A percentile compares a stretch with the other conserved stretches of the same genome.
Evolutionary conservation across 1,140 invertebrate genomes (phyloP).

Genomic region (Mercenaria mercenaria): DNA sequence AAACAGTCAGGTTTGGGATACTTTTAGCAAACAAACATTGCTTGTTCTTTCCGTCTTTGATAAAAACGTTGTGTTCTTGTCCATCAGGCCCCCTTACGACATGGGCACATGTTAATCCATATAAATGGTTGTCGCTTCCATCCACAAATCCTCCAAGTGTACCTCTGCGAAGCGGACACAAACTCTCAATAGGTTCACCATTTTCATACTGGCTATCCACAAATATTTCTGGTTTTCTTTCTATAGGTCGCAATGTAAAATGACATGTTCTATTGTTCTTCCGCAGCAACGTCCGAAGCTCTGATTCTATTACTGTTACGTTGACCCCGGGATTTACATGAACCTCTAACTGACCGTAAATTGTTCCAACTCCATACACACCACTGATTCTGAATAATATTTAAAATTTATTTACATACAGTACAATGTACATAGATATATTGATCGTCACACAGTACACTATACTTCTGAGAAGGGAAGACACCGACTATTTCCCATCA

Average conservation of each 20-base stretch:
- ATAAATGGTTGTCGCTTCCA: background rate
- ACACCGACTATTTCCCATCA: no score
- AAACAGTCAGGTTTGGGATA: background rate
- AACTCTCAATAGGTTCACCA: background rate
- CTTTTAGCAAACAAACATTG: background rate
- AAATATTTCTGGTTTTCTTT: background rate
- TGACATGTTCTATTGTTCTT: background rate
- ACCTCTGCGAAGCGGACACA: background rate
- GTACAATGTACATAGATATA: no score
- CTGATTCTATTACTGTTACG: background rate
- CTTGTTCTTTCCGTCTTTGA: background rate
- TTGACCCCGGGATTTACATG: background rate
- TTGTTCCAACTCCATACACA: background rate
- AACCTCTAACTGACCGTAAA: background rate
- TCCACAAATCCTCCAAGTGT: background rate
- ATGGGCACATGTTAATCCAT: conserved; percentile 4
- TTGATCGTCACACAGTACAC: no score
- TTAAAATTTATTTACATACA: background rate
- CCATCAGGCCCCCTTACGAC: background rate
- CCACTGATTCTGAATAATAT: background rate
- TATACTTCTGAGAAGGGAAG: no score
- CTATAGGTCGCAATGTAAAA: background rate
- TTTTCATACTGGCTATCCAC: background rate
- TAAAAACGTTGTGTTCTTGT: background rate
- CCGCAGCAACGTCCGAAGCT: background rate